These are phyloP conservation scores for Pygocentrus nattereri DNA, from an alignment of 2,797 vertebrate species.

Conservation along the genomic window DNA sequence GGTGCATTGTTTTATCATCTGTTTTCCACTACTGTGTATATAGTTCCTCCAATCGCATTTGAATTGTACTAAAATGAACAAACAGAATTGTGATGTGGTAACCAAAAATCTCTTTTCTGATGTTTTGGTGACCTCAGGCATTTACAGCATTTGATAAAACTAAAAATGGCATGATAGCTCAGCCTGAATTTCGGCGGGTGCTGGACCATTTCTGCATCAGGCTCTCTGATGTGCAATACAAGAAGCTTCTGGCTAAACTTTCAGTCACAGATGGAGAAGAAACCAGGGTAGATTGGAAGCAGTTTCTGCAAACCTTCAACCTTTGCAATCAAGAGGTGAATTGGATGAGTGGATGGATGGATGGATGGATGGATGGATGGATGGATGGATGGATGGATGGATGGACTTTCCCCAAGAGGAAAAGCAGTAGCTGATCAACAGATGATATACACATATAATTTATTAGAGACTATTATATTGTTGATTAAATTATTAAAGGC, in stretches of 20 bases:
- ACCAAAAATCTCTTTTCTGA: not conserved
- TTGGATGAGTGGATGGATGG: not conserved
- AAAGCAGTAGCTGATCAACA: not conserved
- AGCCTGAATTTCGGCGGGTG: slow-evolving; percentile 69
- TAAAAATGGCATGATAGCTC: slow-evolving; percentile 64
- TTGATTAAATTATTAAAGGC: no score
- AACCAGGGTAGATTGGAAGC: slow-evolving; percentile 68
- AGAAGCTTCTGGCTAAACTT: slow-evolving; percentile 70
- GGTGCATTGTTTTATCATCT: not conserved
- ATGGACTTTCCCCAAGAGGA: no score
- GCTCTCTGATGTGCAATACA: slow-evolving; percentile 72
- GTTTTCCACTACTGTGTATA: not conserved
- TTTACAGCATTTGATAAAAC: slow-evolving; percentile 74
- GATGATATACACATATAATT: not conserved
- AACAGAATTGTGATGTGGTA: not conserved
- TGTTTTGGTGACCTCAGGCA: slow-evolving; percentile 52
- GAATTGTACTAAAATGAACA: not conserved
- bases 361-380: no score
- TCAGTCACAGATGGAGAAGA: slow-evolving; percentile 60
- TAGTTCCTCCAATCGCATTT: not conserved
- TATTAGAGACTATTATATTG: no score
- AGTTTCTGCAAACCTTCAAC: slow-evolving; percentile 70
- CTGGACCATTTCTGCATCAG: slow-evolving; percentile 74
- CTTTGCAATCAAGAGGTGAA: slow-evolving; percentile 65
- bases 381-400: no score